Evolutionary conservation across 1,140 invertebrate genomes (phyloP).

Genomic region (Melitaea cinxia): DNA sequence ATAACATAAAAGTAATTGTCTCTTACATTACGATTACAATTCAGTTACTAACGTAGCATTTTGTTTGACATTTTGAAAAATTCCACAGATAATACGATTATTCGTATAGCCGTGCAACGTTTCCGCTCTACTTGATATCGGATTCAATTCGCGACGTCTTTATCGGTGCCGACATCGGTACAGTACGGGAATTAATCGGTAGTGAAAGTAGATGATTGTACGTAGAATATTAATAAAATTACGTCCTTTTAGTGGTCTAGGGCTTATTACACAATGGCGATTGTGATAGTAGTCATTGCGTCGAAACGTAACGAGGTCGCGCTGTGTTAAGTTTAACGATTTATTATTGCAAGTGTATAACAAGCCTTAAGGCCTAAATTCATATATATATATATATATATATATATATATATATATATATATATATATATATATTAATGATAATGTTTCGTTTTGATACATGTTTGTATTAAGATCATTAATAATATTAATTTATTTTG

Average conservation of each 20-base stretch:
- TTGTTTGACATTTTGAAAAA: conserved; percentile 4
- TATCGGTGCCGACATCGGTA: conserved; percentile 43
- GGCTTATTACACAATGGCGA: conserved; percentile 35
- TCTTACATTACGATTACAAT: not conserved
- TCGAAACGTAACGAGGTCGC: conserved; percentile 22
- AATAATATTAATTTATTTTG: too few relatives aligned
- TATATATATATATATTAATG: too few relatives aligned
- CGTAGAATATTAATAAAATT: conserved; percentile 53
- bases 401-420: too few relatives aligned
- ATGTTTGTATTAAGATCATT: too few relatives aligned
- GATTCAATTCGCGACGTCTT: conserved; percentile 50
- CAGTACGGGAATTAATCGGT: conserved; percentile 49
- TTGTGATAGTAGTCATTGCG: conserved; percentile 29
- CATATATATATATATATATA: too few relatives aligned
- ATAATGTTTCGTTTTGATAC: too few relatives aligned
- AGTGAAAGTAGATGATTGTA: conserved; percentile 54
- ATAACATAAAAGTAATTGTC: not conserved
- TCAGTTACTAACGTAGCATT: not conserved
- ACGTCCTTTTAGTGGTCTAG: conserved; percentile 36
- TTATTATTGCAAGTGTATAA: too few relatives aligned
- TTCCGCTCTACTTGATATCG: conserved; percentile 57
- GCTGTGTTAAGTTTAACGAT: not conserved
- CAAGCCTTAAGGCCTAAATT: too few relatives aligned
- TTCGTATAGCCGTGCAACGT: conserved; percentile 35
- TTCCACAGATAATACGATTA: conserved; percentile 42